Evolutionary conservation across 2,797 vertebrate genomes (phyloP), one percentile per base, ranked within the genome.

Genomic region (Merluccius polli): DNA sequence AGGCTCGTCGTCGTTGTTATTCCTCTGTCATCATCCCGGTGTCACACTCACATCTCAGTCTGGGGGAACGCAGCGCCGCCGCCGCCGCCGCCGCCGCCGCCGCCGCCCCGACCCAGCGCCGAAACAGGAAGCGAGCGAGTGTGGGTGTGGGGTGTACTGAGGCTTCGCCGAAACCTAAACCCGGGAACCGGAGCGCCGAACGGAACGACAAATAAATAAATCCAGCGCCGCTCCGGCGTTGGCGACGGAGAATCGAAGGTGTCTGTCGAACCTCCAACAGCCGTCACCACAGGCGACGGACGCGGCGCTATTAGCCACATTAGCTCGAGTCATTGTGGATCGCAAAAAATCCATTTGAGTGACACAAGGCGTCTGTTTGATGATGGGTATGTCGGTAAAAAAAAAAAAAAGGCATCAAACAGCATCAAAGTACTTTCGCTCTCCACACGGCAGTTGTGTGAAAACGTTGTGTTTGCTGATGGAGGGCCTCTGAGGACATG

Each of bases 1-100:
- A 81, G 73, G 65, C 32, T 12, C 30, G 52, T 71, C 30, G 52
- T 71, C 78, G 77, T 81, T 75, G 71, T 73, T 77, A 78, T 69
- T 73, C 10, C 36, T 73, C 59, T 76, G 76, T 72, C 65, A 73
- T 79, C 5, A 11, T 29, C 30, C 21, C 21, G 59, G 18, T 76
- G 73, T 76, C 75, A 30, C 27, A 18, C 18, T 70, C 67, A 31
- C 35, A 75, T 32, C 38, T 27, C 10, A n/a, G 30, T 30, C 72
- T 48, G 9, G 10, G 59, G 59, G 8, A 65, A 35, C 33, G 33
- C 8, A n/a, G n/a, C n/a, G n/a, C n/a, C n/a, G n/a, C n/a, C n/a
- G n/a, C n/a, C n/a, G n/a, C n/a, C 21, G 21, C 52, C 3, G 18
- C 48, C 1, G 3, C 21, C 52, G n/a, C n/a, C 21, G 21, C 52